Evolutionary conservation across 2,888 invertebrate species (phyloP), one percentile per base, ranked within the genome.

Genomic region (Orthonevra nobilis): DNA sequence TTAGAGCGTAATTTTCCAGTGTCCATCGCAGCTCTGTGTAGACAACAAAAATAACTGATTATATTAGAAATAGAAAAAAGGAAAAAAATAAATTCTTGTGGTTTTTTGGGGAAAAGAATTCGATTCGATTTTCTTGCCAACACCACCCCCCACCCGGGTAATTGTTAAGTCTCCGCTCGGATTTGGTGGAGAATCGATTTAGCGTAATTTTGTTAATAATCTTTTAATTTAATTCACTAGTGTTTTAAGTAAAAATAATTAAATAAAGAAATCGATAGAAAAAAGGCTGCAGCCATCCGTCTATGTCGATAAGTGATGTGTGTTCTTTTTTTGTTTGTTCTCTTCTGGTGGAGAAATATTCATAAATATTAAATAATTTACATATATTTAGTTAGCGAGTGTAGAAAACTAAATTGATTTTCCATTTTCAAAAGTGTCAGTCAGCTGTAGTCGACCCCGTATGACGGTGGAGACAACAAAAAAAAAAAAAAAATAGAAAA

Each of bases 101-200:
- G 52, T 32, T 36, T 50, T 30, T 40, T 38, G 64, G 46, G 48
- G 46, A 70, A 44, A 44, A 42, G 28, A n/a, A n/a, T n/a, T n/a
- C n/a, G 20, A 10, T 58, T 40, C 12, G 40, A 50, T 36, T 50
- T 58, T 32, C 26, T 9, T 42, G 36, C 9, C 50, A 23, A 44
- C 3, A 15, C 17, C 34, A 46, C 48, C 44, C 48, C 32, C 40
- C 69, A 48, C 61, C n/a, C n/a, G n/a, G n/a, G n/a, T n/a, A n/a
- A n/a, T n/a, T 50, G 40, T 32, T 26, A 69, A 75, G 75, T 63
- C 63, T 56, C 50, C 69, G 63, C 69, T 56, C 48, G 46, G 64
- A 63, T 66, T 52, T 66, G 60, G 38, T 70, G 70, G 58, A 64
- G 70, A 72, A 77, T 77, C 70, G 77, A 70, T 77, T 63, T 15